Percentiles rank a stretch among this genome's conserved stretches.
These are phyloP conservation scores for Isoperla grammatica DNA, from an alignment of 2,888 invertebrate genomes.

Conservation along the genomic window DNA sequence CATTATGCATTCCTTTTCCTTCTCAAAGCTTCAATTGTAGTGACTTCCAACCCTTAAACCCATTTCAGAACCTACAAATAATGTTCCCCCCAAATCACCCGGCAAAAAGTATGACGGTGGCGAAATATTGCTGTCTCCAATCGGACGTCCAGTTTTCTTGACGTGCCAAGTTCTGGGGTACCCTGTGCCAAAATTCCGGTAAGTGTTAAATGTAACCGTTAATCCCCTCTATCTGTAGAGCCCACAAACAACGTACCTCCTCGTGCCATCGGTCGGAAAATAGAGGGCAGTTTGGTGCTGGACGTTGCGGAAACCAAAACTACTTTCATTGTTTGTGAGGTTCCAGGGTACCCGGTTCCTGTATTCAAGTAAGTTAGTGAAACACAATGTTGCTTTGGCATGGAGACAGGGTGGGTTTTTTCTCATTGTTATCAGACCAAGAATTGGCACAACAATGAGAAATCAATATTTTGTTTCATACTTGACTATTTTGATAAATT, in stretches of 20 bases:
- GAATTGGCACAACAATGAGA: too few species aligned
- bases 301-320: constrained; percentile 28
- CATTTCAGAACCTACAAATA: constrained; percentile 59
- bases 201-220: constrained; percentile 30
- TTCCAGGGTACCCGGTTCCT: constrained; percentile 40
- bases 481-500: too few species aligned
- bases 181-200: constrained; percentile 44
- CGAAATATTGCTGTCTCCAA: constrained; percentile 40
- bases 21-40: too few species aligned
- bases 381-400: too few species aligned
- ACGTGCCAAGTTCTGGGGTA: constrained; percentile 47
- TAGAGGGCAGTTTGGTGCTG: constrained; percentile 36
- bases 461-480: too few species aligned
- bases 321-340: constrained; percentile 38
- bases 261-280: constrained; percentile 42
- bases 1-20: too few species aligned
- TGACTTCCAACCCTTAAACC: too few species aligned
- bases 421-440: too few species aligned
- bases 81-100: constrained; percentile 54
- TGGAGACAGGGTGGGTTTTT: too few species aligned
- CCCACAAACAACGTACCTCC: constrained; percentile 47
- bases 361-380: constrained; percentile 37
- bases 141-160: constrained; percentile 43
- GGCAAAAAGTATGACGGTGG: constrained; percentile 49
- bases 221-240: constrained; percentile 46